A percentile compares a stretch with the other conserved stretches of the same genome.
Conservation (phyloP, 2,113 vertebrate species). For the Microcebus ravelobensis region DNA sequence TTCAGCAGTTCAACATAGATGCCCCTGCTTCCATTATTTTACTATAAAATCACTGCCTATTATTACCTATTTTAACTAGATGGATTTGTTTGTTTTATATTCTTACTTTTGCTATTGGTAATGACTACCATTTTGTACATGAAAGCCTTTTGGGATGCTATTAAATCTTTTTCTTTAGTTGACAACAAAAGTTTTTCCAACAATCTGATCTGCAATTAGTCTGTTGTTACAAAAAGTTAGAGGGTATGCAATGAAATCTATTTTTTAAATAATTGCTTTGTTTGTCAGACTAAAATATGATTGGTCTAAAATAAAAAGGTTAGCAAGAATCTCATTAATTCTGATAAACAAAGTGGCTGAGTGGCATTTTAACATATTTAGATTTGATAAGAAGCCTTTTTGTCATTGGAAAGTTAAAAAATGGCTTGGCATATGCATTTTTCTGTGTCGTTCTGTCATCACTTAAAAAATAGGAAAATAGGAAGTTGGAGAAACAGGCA, state of each 20-base stretch:
- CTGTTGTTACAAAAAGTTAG: slow-evolving; percentile 32
- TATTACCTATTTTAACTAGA: neutral
- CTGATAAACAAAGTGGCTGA: slow-evolving; percentile 35
- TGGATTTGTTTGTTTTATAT: neutral
- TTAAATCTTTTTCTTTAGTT: slow-evolving; percentile 33
- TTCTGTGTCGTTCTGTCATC: slow-evolving; percentile 33
- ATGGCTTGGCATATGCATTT: slow-evolving; percentile 28
- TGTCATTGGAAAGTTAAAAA: slow-evolving; percentile 50
- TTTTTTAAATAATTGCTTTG: slow-evolving; percentile 12
- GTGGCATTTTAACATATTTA: slow-evolving; percentile 58
- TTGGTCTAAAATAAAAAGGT: slow-evolving; percentile 61
- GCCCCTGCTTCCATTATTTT: neutral
- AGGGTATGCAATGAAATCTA: neutral
- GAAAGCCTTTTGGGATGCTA: neutral
- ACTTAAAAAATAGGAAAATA: neutral
- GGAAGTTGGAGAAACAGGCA: neutral
- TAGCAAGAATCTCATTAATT: slow-evolving; percentile 60
- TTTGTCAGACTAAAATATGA: slow-evolving; percentile 12
- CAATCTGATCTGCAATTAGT: slow-evolving; percentile 46
- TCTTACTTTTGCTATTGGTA: neutral
- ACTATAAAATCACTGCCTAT: neutral
- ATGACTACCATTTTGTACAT: neutral
- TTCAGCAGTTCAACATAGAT: neutral
- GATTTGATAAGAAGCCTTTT: slow-evolving; percentile 32
- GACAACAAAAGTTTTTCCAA: slow-evolving; percentile 28